Evolutionary conservation across 2,113 vertebrate species (phyloP), one percentile per base, ranked within the genome.

Genomic region (Salvelinus namaycush): DNA sequence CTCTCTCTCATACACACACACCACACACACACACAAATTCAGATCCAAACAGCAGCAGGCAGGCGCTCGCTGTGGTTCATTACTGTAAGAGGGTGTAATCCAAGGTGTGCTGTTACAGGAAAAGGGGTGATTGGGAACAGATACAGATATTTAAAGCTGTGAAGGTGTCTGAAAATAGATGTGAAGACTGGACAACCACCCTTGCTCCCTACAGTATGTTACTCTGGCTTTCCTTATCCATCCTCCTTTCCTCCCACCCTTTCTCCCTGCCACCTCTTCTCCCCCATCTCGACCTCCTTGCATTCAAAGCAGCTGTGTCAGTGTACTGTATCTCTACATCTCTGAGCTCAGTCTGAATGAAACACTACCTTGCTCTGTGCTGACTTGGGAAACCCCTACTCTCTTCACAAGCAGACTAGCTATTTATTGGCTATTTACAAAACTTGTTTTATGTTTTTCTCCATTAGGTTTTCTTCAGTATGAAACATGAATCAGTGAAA

Each of bases 101-200:
- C 73, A 49, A 76, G 81, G 85, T 88, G 83, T 84, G 83, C 84
- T 75, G 48, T 82, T 82, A 89, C 82, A 86, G 12, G 70, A 84
- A 85, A 75, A 83, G 51, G 26, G 65, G 75, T 86, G 83, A 89
- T 89, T 83, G 78, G 78, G 76, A 83, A 75, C 76, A 84, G 82
- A 85, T 79, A 89, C 73, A 12, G 39, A 26, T 44, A 44, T 12
- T 73, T 78, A 49, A 79, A 85, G 78, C 84, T 81, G 86, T 64
- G 31, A 70, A 83, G 86, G 77, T 81, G 83, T 83, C 85, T 68
- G 67, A 83, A 80, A 84, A 87, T 79, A 87, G 83, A 86, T 81
- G 67, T 44, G 8, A 65, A 51, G 57, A 82, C 79, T 26, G 27
- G 27, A 54, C 14, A 54, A 14, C 51, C 51, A 62, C n/a, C 7